Evolutionary conservation across 2,888 invertebrate species (phyloP), one percentile per base, ranked within the genome.

Genomic region (Spisula subtruncata): DNA sequence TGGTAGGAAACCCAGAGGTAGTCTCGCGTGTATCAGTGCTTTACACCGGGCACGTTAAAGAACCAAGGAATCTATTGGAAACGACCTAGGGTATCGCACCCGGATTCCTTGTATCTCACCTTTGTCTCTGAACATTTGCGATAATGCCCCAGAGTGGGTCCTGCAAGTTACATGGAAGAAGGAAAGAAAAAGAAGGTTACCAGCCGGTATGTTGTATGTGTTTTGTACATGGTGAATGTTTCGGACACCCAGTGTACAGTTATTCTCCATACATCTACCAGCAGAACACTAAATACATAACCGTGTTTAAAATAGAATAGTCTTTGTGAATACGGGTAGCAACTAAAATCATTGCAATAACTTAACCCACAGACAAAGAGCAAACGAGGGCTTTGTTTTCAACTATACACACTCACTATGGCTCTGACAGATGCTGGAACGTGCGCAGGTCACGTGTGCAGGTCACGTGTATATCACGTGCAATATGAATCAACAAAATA

Each of bases 401-500:
- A 18, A 66, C 66, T 48, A 20, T 29, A 16, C 48, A 54, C 25
- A 84, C 86, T 48, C 54, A 29, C 51, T 79, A 71, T 85, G 83
- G 80, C 12, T 41, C 88, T 48, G 85, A 82, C 91, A 91, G 91
- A 91, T 91, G 91, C 86, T 87, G 82, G 89, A 82, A 88, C 89
- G 89, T 41, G 87, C 86, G 89, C 83, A 81, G 29, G 88, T 25
- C 91, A 87, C 88, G 90, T 90, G 91, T 85, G 89, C 83, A 81
- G 29, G 88, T 25, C 91, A 87, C 88, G 90, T 90, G 91, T 85
- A 18, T 10, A 29, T 35, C 85, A 80, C 90, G 75, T 56, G 54
- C 82, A 66, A 84, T 89, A 79, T 83, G 89, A 87, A 87, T 87
- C 90, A 89, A 89, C 90, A 90, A 89, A 90, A 90, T 88, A 90